These are phyloP conservation scores for Otis tarda DNA, from an alignment of 2,113 vertebrate genomes.

Conservation along the genomic window DNA sequence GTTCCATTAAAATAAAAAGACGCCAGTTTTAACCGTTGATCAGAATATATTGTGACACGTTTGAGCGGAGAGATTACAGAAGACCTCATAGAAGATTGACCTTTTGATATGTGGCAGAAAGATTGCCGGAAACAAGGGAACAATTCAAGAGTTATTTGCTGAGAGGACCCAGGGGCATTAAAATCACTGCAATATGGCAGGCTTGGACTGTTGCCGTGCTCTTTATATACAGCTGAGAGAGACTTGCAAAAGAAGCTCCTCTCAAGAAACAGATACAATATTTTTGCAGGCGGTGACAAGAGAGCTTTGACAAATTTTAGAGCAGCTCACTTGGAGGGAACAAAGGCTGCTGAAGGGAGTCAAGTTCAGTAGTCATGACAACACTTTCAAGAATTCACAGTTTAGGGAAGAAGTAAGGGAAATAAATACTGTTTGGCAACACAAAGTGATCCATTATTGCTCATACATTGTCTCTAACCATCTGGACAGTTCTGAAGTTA, in stretches of 20 bases:
- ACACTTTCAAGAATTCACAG: slow-evolving; percentile 41
- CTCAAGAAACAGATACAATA: background rate
- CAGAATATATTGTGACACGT: background rate
- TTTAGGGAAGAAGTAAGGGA: background rate
- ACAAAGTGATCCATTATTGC: background rate
- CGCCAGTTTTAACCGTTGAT: background rate
- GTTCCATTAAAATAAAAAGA: slow-evolving; percentile 6
- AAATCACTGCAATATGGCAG: background rate
- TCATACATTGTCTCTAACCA: background rate
- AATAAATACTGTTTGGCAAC: background rate
- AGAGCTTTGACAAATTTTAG: slow-evolving; percentile 32
- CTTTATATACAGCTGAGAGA: background rate
- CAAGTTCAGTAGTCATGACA: slow-evolving; percentile 71
- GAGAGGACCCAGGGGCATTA: background rate
- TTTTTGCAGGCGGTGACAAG: background rate
- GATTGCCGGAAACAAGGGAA: slow-evolving; percentile 13
- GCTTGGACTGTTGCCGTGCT: background rate
- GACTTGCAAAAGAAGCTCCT: background rate
- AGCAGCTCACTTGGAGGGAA: slow-evolving; percentile 26
- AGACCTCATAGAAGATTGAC: background rate
- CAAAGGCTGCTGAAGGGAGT: slow-evolving; percentile 51
- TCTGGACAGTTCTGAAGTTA: background rate
- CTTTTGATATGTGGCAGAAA: background rate
- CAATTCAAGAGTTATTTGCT: slow-evolving; percentile 21
- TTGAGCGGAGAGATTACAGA: background rate